Conservation (phyloP, 2,888 invertebrate genomes). For the Archips xylosteana region DNA sequence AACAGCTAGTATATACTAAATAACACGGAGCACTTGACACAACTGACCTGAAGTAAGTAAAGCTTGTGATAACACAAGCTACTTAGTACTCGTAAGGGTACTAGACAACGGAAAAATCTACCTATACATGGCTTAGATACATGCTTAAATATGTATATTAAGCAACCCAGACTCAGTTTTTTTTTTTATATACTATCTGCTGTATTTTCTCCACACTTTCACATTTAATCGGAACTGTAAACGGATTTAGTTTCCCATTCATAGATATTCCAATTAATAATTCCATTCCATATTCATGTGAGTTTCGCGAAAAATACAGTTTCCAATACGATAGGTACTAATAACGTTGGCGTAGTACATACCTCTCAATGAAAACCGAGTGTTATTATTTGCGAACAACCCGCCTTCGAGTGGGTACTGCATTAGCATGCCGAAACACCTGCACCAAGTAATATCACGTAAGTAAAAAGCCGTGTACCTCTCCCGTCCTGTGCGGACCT, state of each 20-base stretch:
- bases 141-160: no score
- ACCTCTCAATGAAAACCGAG: neutral
- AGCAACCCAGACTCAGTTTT: no score
- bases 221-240: neutral
- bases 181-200: no score
- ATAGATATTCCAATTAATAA: neutral
- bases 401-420: conserved; percentile 50
- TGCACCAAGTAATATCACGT: conserved; percentile 62
- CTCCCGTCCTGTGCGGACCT: conserved; percentile 66
- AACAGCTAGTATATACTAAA: no score
- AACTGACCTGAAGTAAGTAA: no score
- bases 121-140: no score
- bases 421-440: conserved; percentile 70
- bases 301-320: neutral
- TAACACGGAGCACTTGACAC: no score
- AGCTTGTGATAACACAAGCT: no score
- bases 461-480: conserved; percentile 81
- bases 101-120: no score
- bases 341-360: neutral
- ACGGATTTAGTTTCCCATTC: neutral
- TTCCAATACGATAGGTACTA: neutral
- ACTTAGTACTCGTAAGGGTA: no score
- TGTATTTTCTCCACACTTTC: neutral
- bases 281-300: neutral
- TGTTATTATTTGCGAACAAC: conserved; percentile 28